Evolutionary conservation across 2,888 invertebrate species (phyloP).

Genomic region (Pogonocherus hispidulus): DNA sequence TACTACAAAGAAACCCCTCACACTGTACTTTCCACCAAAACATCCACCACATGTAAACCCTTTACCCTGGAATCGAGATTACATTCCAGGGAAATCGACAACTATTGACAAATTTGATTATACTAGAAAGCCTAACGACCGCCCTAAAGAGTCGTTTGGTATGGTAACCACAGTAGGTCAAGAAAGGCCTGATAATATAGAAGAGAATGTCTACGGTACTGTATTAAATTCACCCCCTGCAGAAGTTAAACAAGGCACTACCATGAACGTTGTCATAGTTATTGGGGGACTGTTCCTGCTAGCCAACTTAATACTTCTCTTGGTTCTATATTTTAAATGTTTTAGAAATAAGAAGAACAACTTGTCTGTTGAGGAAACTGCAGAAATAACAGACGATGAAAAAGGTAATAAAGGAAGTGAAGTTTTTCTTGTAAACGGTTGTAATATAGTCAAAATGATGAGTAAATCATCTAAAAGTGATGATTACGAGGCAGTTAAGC

Average conservation of each 20-base stretch:
- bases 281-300: conserved; percentile 80
- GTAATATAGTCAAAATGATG: conserved; percentile 74
- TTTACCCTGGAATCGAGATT: conserved; percentile 12
- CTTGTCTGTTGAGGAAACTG: conserved; percentile 71
- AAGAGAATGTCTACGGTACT: conserved; percentile 56
- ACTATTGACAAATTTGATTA: not conserved
- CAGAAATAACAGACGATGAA: conserved; percentile 57
- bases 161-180: conserved; percentile 42
- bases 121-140: not conserved
- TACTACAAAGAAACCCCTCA: conserved; percentile 54
- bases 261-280: conserved; percentile 75
- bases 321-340: conserved; percentile 78
- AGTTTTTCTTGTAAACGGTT: conserved; percentile 68
- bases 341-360: conserved; percentile 71
- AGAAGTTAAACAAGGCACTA: conserved; percentile 62
- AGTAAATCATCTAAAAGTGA: conserved; percentile 69
- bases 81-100: not conserved
- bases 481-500: conserved; percentile 71
- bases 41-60: conserved; percentile 18
- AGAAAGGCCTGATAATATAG: conserved; percentile 49
- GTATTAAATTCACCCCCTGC: conserved; percentile 67
- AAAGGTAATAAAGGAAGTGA: conserved; percentile 66
- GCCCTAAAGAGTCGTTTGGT: conserved; percentile 35
- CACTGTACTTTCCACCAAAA: not conserved
- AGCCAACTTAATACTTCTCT: conserved; percentile 80